phyloP scores from a whole-genome alignment of 2,113 vertebrate genomes.

The Cryptomyrus ogoouensis region DNA sequence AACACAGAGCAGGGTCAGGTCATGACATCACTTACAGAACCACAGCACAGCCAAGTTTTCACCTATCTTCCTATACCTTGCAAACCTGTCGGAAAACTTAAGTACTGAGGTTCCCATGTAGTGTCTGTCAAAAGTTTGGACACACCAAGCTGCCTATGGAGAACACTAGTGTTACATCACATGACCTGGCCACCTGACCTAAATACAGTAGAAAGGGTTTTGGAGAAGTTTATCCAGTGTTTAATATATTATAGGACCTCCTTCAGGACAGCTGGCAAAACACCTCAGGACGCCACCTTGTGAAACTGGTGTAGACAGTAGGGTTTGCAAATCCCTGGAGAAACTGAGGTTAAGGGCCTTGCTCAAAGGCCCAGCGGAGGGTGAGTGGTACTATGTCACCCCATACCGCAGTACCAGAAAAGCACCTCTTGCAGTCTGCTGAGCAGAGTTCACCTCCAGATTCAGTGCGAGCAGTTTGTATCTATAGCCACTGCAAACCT shows the following conservation, averaged over 20 bases:
- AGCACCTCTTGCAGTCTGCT: neutral
- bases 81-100: neutral
- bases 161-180: neutral
- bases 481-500: neutral
- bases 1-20: neutral
- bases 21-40: neutral
- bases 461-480: neutral
- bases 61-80: neutral
- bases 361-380: neutral
- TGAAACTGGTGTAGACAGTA: neutral
- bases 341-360: neutral
- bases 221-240: neutral
- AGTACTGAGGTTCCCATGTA: neutral
- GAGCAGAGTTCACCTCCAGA: neutral
- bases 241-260: neutral
- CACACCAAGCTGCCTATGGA: neutral
- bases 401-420: neutral
- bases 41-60: neutral
- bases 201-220: neutral
- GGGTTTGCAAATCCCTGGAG: neutral
- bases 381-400: neutral
- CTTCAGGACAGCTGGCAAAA: neutral
- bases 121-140: neutral
- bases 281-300: neutral
- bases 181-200: neutral